Percentiles rank a stretch among this genome's conserved stretches.
phyloP scores from a whole-genome alignment of 2,113 vertebrate species.

The Paradoxurus hermaphroditus region DNA sequence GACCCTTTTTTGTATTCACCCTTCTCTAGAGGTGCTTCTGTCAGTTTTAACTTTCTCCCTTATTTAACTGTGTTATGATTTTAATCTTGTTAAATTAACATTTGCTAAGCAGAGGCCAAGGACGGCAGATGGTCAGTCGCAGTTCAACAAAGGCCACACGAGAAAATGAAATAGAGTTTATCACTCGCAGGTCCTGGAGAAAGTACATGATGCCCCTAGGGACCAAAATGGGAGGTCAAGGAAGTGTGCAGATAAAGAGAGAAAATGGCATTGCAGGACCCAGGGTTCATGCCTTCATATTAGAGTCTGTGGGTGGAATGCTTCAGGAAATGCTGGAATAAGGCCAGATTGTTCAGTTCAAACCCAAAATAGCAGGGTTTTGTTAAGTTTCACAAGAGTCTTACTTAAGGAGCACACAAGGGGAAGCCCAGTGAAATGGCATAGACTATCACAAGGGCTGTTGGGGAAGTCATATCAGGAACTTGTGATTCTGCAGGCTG shows the following conservation, averaged over 20 bases:
- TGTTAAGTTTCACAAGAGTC: neutral
- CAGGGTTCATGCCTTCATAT: neutral
- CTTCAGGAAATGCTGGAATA: neutral
- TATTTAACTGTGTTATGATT: neutral
- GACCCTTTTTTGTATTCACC: neutral
- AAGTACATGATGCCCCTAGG: neutral
- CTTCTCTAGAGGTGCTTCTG: neutral
- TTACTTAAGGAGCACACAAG: neutral
- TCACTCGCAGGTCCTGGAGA: neutral
- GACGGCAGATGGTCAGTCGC: too few species aligned
- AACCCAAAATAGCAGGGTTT: neutral
- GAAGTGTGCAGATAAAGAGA: neutral
- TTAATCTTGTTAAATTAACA: neutral
- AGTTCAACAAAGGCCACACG: neutral
- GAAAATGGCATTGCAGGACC: neutral
- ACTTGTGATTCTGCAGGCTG: neutral
- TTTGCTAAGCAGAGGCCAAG: neutral
- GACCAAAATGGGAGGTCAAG: too few species aligned
- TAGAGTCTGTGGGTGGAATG: too few species aligned
- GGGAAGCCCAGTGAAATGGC: neutral
- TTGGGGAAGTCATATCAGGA: neutral
- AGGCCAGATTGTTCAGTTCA: neutral
- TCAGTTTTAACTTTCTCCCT: neutral
- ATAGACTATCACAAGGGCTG: neutral
- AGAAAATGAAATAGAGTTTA: neutral